Evolutionary conservation across 2,888 invertebrate genomes (phyloP).

Genomic region (Tipula lateralis): DNA sequence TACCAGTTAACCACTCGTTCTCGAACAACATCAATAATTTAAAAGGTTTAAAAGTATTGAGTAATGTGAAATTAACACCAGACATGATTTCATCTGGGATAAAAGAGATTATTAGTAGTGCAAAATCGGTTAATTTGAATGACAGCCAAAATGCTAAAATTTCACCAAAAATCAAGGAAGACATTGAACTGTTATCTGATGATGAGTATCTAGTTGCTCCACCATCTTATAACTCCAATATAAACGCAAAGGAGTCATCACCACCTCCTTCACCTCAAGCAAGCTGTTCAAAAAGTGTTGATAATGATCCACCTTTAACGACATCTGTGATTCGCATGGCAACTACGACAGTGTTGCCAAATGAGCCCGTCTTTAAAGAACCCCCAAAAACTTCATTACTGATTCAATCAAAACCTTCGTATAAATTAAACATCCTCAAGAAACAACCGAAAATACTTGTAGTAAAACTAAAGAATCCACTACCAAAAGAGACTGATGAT

Average conservation of each 20-base stretch:
- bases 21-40: constrained; percentile 27
- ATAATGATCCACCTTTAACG: not conserved
- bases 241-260: not conserved
- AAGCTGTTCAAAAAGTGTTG: not conserved
- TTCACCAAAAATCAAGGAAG: not conserved
- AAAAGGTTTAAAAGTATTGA: constrained; percentile 45
- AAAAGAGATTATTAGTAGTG: constrained; percentile 32
- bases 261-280: not conserved
- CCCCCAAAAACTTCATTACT: constrained; percentile 29
- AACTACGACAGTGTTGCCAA: not conserved
- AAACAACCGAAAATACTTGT: constrained; percentile 43
- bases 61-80: constrained; percentile 45
- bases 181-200: not conserved
- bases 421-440: constrained; percentile 36
- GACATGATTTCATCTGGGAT: constrained; percentile 32
- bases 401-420: constrained; percentile 34
- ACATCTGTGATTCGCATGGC: not conserved
- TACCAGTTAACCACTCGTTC: not conserved
- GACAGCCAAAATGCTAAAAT: not conserved
- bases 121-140: not conserved
- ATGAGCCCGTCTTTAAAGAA: constrained; percentile 28
- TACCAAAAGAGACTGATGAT: not conserved
- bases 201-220: not conserved
- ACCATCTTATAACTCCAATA: not conserved
- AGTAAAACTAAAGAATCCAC: constrained; percentile 44